These are phyloP conservation scores for Neopelma chrysocephalum DNA, from an alignment of 2,797 vertebrate genomes.

Conservation along the genomic window DNA sequence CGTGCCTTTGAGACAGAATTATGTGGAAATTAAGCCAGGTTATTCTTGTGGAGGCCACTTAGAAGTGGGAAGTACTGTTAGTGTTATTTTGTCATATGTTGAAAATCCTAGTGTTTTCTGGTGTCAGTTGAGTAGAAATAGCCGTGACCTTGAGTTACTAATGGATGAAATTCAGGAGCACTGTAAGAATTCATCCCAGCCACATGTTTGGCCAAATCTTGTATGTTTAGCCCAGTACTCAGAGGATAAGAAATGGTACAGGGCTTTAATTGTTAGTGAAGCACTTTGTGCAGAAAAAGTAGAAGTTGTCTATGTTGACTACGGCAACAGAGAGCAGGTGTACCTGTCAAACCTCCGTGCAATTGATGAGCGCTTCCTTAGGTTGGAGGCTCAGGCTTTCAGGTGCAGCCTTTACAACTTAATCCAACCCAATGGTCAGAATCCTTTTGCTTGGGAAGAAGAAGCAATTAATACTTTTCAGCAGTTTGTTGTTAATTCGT, in stretches of 20 bases:
- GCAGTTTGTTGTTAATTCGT: slow-evolving; percentile 81
- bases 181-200: slow-evolving; percentile 76
- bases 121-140: slow-evolving; percentile 84
- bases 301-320: slow-evolving; percentile 88
- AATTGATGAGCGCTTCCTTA: slow-evolving; percentile 80
- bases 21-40: slow-evolving; percentile 27
- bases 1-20: not conserved
- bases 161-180: slow-evolving; percentile 87
- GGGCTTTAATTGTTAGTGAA: slow-evolving; percentile 82
- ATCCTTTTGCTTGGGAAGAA: slow-evolving; percentile 83
- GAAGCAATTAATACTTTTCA: slow-evolving; percentile 78
- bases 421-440: slow-evolving; percentile 75
- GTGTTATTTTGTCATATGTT: slow-evolving; percentile 84
- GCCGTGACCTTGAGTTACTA: slow-evolving; percentile 74
- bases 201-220: slow-evolving; percentile 62
- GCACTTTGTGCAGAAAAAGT: slow-evolving; percentile 67
- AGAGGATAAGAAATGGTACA: slow-evolving; percentile 85
- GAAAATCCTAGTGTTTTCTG: slow-evolving; percentile 90
- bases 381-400: slow-evolving; percentile 87
- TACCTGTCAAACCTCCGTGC: slow-evolving; percentile 79
- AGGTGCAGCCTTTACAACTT: slow-evolving; percentile 92
- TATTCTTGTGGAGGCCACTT: slow-evolving; percentile 70
- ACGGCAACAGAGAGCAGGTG: slow-evolving; percentile 83
- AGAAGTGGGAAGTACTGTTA: slow-evolving; percentile 85
- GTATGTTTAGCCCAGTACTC: slow-evolving; percentile 87